These are phyloP conservation scores for Agrochola macilenta DNA, from an alignment of 2,888 invertebrate species.

Conservation along the genomic window DNA sequence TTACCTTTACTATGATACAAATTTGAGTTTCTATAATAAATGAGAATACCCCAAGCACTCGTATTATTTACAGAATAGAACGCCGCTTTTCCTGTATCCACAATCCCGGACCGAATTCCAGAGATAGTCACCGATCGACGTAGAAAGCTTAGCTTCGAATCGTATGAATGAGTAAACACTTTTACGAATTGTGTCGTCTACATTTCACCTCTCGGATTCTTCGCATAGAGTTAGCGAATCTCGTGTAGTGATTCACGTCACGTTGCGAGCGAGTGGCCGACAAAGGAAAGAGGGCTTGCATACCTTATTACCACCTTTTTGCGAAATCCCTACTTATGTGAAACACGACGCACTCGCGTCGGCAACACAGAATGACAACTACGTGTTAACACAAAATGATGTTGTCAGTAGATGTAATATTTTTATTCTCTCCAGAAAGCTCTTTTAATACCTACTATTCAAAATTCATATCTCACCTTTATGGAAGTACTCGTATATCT, in stretches of 20 bases:
- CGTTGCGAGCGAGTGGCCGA: slow-evolving; percentile 89
- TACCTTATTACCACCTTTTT: slow-evolving; percentile 90
- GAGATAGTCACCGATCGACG: slow-evolving; percentile 69
- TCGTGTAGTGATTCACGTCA: slow-evolving; percentile 86
- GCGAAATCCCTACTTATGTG: slow-evolving; percentile 88
- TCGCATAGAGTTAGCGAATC: slow-evolving; percentile 84
- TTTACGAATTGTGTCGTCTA: slow-evolving; percentile 79
- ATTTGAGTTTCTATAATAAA: slow-evolving; percentile 88
- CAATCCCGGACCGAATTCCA: slow-evolving; percentile 68
- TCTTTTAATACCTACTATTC: slow-evolving; percentile 49
- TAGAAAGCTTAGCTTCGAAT: slow-evolving; percentile 71
- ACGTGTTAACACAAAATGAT: slow-evolving; percentile 78
- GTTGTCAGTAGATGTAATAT: slow-evolving; percentile 67
- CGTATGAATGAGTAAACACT: slow-evolving; percentile 83
- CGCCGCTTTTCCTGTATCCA: slow-evolving; percentile 70
- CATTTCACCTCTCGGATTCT: slow-evolving; percentile 81
- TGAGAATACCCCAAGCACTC: slow-evolving; percentile 76
- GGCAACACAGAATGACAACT: slow-evolving; percentile 84
- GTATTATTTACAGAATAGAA: slow-evolving; percentile 77
- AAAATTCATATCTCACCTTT: slow-evolving; percentile 49
- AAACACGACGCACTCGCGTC: slow-evolving; percentile 85
- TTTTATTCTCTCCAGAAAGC: slow-evolving; percentile 62
- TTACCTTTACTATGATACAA: slow-evolving; percentile 88
- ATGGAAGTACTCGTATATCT: slow-evolving; percentile 29
- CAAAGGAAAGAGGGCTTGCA: slow-evolving; percentile 90